A percentile compares a stretch with the other conserved stretches of the same genome.
phyloP scores from a whole-genome alignment of 2,797 vertebrate species.

The Enteromius argenteus region DNA sequence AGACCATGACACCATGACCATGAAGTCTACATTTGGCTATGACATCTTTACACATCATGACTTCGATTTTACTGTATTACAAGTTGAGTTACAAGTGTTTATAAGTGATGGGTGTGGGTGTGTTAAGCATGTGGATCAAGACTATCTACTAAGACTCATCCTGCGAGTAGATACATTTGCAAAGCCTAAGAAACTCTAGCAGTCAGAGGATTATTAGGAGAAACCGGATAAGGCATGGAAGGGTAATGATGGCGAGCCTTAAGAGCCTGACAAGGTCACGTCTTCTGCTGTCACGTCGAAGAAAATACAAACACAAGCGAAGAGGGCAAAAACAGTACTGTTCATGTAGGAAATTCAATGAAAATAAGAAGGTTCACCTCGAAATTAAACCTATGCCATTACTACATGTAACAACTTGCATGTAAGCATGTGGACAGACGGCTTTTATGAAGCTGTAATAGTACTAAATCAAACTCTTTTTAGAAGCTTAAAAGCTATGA shows the following conservation, averaged over 20 bases:
- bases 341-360: not conserved
- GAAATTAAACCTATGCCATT: not conserved
- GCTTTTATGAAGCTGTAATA: not conserved
- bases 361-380: not conserved
- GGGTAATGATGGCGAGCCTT: slow-evolving; percentile 27
- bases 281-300: not conserved
- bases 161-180: slow-evolving; percentile 42
- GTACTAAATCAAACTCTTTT: not conserved
- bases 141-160: slow-evolving; percentile 10
- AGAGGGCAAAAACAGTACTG: not conserved
- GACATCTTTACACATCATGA: not conserved
- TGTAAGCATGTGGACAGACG: not conserved
- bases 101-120: not conserved
- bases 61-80: not conserved
- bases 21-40: not conserved
- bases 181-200: slow-evolving; percentile 58
- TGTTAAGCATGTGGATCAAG: slow-evolving; percentile 1
- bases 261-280: slow-evolving; percentile 45
- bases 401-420: no score
- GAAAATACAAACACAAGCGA: not conserved
- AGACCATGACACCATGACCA: not conserved
- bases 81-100: slow-evolving; percentile 8
- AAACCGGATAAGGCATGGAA: slow-evolving; percentile 47
- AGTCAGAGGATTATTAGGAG: slow-evolving; percentile 49
- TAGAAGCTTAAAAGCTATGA: not conserved